Base-by-base conservation (phyloP, 2,797 vertebrate species). In the Chaenodraco wilsoni region DNA sequence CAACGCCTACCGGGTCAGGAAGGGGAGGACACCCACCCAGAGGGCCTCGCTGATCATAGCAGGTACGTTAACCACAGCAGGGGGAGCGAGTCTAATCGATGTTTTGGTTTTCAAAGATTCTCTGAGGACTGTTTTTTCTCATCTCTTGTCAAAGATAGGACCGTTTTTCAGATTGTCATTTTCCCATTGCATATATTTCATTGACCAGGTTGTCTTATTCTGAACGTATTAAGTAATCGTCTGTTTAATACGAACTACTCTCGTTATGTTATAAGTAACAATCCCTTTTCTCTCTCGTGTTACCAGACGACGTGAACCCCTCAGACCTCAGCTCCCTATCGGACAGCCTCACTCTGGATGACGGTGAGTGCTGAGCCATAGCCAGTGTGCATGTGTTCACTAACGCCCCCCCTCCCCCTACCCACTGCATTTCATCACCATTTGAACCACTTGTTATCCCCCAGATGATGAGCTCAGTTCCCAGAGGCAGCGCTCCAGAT, bases 311-410 rank as follows among this genome's bases (percentile, higher is more conserved):
- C 51, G 88, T 94, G 50, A 96, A 96, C 72, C 94, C 95, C 0
- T 96, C 96, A 0, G 97, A 98, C 56, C 96, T 96, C 88, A 98
- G 97, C 87, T 98, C 97, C 55, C 90, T 99, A 58, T 99, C 97
- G 0, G 97, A 98, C 85, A 97, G 97, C 59, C 93, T 96, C 69
- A 96, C 95, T 64, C 94, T 95, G 74, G 98, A 99, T 14, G 97
- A 98, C 52, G 94, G 98, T 99, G 91, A 82, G 95, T 90, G 63
- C 40, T 37, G 13, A n/a, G 58, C 2, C 41, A 44, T 21, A 21
- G 12, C n/a, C 31, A 15, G 12, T 62, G 31, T 56, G 15, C 17
- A 55, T 50, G 9, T 70, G 11, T 67, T 44, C 16, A 31, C 19
- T 27, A 5, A 27, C 27, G 4, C 31, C 40, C 69, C 11, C 37